phyloP scores from a whole-genome alignment of 2,888 invertebrate genomes.

The Priocnemis perturbator region DNA sequence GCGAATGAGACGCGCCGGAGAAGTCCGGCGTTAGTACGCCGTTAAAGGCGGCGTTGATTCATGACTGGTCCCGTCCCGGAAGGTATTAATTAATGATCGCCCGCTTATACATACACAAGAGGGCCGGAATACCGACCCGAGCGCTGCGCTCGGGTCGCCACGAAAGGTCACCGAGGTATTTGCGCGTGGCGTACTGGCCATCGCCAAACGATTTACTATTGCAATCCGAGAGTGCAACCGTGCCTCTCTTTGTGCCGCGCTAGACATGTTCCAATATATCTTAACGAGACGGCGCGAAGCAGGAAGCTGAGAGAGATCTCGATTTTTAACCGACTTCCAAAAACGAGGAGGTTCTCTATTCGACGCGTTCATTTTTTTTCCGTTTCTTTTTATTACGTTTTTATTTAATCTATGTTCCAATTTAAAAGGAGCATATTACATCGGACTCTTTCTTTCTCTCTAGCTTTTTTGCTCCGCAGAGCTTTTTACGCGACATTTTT shows the following conservation, averaged over 20 bases:
- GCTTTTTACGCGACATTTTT: no score
- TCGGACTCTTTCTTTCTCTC: no score
- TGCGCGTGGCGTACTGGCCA: constrained; percentile 9
- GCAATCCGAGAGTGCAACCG: constrained; percentile 3
- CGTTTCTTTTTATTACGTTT: no score
- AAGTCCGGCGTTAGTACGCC: constrained; percentile 34
- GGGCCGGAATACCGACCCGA: constrained; percentile 10
- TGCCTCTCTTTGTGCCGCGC: no score
- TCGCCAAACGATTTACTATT: constrained; percentile 7
- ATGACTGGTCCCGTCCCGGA: constrained; percentile 54
- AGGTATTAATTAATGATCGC: constrained; percentile 58
- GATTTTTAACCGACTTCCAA: constrained; percentile 3
- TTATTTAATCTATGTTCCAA: no score
- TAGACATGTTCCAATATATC: constrained; percentile 2
- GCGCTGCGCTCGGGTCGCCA: constrained; percentile 10
- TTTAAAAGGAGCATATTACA: constrained; percentile 2
- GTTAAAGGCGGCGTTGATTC: constrained; percentile 50
- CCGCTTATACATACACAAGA: constrained; percentile 24
- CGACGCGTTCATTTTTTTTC: no score
- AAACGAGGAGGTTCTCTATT: no score
- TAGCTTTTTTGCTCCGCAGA: no score
- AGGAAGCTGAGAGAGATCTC: background rate
- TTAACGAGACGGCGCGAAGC: background rate
- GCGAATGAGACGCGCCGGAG: constrained; percentile 5
- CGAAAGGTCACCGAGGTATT: constrained; percentile 28